A percentile compares a stretch with the other conserved stretches of the same genome.
Conservation (phyloP, 2,113 vertebrate genomes). For the Ptilorrhoa leucosticta region DNA sequence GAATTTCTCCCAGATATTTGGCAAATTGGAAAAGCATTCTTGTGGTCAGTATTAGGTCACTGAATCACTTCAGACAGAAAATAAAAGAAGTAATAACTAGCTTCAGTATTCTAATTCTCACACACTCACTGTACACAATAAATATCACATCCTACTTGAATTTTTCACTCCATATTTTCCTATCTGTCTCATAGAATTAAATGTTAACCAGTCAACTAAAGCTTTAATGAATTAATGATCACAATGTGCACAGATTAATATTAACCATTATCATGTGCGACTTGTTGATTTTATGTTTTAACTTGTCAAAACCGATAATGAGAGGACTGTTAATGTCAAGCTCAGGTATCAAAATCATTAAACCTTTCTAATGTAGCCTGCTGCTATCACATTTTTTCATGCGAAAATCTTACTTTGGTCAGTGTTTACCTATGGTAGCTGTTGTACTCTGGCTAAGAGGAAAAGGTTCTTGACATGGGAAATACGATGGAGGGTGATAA, state of each 20-base stretch:
- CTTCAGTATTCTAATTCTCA: background rate
- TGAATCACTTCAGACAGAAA: background rate
- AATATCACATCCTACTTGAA: background rate
- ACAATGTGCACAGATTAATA: background rate
- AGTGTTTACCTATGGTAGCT: background rate
- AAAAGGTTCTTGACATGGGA: background rate
- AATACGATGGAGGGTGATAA: background rate
- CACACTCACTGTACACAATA: background rate
- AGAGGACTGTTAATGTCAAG: background rate
- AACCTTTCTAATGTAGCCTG: background rate
- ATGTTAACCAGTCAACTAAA: background rate
- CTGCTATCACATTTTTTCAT: background rate
- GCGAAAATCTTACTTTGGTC: background rate
- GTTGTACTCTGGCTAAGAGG: background rate
- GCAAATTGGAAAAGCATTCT: background rate
- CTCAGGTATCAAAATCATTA: background rate
- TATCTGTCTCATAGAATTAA: background rate
- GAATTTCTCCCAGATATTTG: background rate
- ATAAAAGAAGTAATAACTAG: background rate
- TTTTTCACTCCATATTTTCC: background rate
- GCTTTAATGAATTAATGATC: background rate
- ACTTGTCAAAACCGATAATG: background rate
- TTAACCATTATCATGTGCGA: background rate
- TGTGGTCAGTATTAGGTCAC: conserved; percentile 20
- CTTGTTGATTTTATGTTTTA: background rate